phyloP scores from a whole-genome alignment of 2,113 vertebrate genomes.

The Hydrolagus affinis region DNA sequence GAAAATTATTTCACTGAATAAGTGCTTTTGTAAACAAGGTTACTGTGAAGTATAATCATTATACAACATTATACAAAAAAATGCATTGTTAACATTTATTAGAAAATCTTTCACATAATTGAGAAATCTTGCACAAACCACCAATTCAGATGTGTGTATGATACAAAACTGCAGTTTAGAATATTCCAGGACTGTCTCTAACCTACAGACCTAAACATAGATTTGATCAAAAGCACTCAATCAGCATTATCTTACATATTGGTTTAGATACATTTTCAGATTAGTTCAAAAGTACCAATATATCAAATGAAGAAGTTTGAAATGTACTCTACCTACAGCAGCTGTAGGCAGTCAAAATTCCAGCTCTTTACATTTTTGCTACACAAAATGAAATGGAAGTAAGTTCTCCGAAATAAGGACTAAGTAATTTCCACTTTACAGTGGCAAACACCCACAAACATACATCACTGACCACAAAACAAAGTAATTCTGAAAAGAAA shows the following conservation, averaged over 20 bases:
- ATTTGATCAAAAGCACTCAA: background rate
- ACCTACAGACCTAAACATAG: no score
- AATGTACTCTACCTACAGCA: background rate
- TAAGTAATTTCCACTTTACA: background rate
- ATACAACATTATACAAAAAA: background rate
- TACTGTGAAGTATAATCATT: background rate
- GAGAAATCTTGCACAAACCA: background rate
- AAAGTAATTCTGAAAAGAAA: background rate
- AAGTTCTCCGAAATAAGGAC: background rate
- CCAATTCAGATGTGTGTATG: background rate
- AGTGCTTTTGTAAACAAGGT: background rate
- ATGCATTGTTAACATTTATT: background rate
- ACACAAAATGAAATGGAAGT: no score
- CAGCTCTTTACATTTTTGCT: no score
- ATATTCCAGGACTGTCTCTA: no score
- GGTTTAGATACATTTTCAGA: background rate
- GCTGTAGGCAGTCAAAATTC: no score
- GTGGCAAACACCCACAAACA: background rate
- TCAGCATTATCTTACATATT: no score
- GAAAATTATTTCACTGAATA: background rate
- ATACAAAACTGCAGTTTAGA: no score
- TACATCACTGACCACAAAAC: conserved; percentile 19
- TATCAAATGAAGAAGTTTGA: background rate
- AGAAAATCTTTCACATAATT: background rate
- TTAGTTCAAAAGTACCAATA: background rate